A percentile compares a stretch with the other conserved stretches of the same genome.
Evolutionary conservation across 2,113 vertebrate genomes (phyloP).

Genomic region (Cyprinodon tularosa): DNA sequence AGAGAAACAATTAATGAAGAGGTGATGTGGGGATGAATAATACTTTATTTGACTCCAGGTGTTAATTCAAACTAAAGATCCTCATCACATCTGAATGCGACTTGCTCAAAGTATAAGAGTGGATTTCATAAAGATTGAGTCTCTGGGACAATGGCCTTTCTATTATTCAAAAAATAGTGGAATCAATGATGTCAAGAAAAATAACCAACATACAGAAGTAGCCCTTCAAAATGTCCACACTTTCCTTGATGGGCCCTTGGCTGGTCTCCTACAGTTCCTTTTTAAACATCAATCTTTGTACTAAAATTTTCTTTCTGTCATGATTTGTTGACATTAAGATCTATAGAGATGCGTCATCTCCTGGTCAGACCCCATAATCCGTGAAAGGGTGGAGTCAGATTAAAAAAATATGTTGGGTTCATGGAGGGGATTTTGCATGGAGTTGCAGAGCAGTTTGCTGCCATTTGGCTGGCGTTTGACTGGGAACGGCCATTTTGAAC

Average conservation of each 20-base stretch:
- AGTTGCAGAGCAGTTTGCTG: too few relatives aligned
- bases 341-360: too few relatives aligned
- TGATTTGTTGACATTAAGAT: too few relatives aligned
- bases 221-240: not conserved
- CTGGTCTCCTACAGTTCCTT: not conserved
- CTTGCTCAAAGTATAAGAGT: conserved; percentile 79
- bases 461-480: too few relatives aligned
- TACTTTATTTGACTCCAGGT: conserved; percentile 40
- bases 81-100: conserved; percentile 60
- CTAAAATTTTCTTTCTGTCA: too few relatives aligned
- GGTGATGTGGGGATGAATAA: conserved; percentile 55
- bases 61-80: conserved; percentile 49
- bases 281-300: not conserved
- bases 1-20: conserved; percentile 49
- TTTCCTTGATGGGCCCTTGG: not conserved
- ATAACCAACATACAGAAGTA: conserved; percentile 41
- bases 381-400: too few relatives aligned
- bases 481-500: too few relatives aligned
- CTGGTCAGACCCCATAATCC: too few relatives aligned
- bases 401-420: too few relatives aligned
- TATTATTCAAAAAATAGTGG: conserved; percentile 39
- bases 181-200: conserved; percentile 49
- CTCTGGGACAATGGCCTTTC: conserved; percentile 73
- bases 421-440: too few relatives aligned
- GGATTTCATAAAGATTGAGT: conserved; percentile 82